A percentile compares a stretch with the other conserved stretches of the same genome.
phyloP scores from a whole-genome alignment of 2,113 vertebrate genomes.

The Macroglossus sobrinus region DNA sequence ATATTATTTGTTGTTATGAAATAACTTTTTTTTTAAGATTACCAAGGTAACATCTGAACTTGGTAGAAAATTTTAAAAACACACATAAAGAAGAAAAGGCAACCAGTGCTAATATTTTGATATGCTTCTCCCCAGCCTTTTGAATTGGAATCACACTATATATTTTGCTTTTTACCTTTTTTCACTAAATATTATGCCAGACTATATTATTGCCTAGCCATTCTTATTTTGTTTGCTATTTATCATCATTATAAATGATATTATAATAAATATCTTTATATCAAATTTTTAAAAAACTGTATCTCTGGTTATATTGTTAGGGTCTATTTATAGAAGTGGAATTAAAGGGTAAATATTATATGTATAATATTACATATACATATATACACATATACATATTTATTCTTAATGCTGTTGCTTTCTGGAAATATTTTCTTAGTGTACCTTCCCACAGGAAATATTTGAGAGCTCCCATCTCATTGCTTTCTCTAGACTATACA shows the following conservation, averaged over 20 bases:
- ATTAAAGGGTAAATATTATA: neutral
- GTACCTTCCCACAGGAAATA: neutral
- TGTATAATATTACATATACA: neutral
- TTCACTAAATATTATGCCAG: neutral
- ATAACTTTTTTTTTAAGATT: neutral
- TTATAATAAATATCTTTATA: neutral
- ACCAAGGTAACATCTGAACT: neutral
- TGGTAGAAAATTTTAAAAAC: conserved; percentile 6
- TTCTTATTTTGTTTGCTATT: conserved; percentile 17
- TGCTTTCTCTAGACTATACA: neutral
- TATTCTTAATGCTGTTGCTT: neutral
- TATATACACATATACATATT: neutral
- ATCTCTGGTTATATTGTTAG: neutral
- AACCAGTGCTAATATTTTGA: neutral
- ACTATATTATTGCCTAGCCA: neutral
- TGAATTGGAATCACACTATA: neutral
- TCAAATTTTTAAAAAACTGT: neutral
- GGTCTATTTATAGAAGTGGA: neutral
- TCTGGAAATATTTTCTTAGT: neutral
- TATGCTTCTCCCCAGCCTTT: neutral
- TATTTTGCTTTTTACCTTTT: neutral
- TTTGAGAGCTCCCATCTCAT: neutral
- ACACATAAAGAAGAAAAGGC: neutral
- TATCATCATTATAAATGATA: neutral
- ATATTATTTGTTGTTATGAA: neutral